Evolutionary conservation across 2,888 invertebrate species (phyloP), one percentile per base, ranked within the genome.

Genomic region (Folsomia candida): DNA sequence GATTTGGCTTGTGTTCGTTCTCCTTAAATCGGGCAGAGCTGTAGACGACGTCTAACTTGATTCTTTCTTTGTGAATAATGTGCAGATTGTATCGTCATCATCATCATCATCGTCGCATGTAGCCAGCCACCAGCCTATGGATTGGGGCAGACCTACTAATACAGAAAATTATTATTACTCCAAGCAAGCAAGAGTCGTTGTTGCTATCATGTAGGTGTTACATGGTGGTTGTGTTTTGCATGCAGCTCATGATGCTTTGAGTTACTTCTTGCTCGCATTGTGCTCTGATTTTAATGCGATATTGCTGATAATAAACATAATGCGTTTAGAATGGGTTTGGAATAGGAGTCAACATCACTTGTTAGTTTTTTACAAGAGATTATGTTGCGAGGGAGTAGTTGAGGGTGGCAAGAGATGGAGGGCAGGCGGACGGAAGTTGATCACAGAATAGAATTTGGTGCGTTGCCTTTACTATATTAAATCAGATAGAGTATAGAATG

Each of bases 341-440:
- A 6, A 54, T 54, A 54, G 54, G 54, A 54, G 54, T 54, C 20
- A 54, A 54, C 54, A 54, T 54, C 4, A 54, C 11, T n/a, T 65
- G 65, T 26, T 58, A 57, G 27, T 64, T n/a, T 37, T 20, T 60
- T 58, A 54, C 66, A 69, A 63, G 70, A 66, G 70, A 69, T 64
- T 68, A 70, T 67, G 51, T 68, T 68, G 63, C 28, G 70, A 74
- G 72, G 68, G 72, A 72, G 72, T 67, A 62, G 75, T 70, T 69
- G 72, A 76, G 76, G 76, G 76, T 74, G 76, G 76, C 74, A 73
- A 74, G 67, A 74, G 72, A 74, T 74, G 75, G 66, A 72, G 72
- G 72, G 72, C 75, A 74, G 71, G 74, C 72, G 75, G 75, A 75
- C 75, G 75, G 75, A 75, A 75, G 75, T 75, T 71, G 67, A 68